phyloP scores from a whole-genome alignment of 1,140 invertebrate genomes.

The Drosophila pseudoobscura region DNA sequence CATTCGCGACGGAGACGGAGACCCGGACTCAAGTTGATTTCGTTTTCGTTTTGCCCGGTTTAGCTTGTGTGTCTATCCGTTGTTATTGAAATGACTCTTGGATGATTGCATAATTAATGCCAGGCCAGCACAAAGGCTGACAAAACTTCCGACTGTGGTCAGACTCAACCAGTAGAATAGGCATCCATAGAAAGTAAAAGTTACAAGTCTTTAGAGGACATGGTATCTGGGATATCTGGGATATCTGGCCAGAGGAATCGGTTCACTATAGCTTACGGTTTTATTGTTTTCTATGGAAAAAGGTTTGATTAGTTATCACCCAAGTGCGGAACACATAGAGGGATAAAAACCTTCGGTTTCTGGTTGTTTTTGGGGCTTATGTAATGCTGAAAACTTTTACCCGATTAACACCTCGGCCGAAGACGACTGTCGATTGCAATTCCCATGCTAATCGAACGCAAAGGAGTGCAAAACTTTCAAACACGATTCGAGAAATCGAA shows the following conservation, averaged over 20 bases:
- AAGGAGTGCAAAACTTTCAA: slow-evolving; percentile 52
- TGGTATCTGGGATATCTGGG: too few species aligned
- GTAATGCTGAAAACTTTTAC: slow-evolving; percentile 34
- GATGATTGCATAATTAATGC: slow-evolving; percentile 45
- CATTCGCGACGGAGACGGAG: slow-evolving; percentile 1
- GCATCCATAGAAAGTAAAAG: slow-evolving; percentile 18
- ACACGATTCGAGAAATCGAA: slow-evolving; percentile 28
- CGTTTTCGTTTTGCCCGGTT: slow-evolving; percentile 20
- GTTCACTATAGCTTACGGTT: too few species aligned
- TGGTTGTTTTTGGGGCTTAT: slow-evolving; percentile 25
- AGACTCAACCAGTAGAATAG: not conserved
- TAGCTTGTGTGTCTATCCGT: slow-evolving; percentile 37
- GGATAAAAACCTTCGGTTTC: not conserved
- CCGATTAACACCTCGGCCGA: slow-evolving; percentile 40
- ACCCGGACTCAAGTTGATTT: slow-evolving; percentile 17
- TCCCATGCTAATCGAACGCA: slow-evolving; percentile 45
- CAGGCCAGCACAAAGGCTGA: slow-evolving; percentile 4
- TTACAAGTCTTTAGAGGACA: not conserved
- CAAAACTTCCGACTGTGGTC: slow-evolving; percentile 6
- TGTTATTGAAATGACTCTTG: slow-evolving; percentile 26
- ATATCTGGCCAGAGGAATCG: too few species aligned
- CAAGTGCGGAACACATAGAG: not conserved
- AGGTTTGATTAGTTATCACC: slow-evolving; percentile 16
- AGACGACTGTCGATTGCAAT: slow-evolving; percentile 34
- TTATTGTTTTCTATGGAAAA: not conserved